Base-by-base conservation (phyloP, 2,888 invertebrate genomes). In the Tribolium freemani region DNA sequence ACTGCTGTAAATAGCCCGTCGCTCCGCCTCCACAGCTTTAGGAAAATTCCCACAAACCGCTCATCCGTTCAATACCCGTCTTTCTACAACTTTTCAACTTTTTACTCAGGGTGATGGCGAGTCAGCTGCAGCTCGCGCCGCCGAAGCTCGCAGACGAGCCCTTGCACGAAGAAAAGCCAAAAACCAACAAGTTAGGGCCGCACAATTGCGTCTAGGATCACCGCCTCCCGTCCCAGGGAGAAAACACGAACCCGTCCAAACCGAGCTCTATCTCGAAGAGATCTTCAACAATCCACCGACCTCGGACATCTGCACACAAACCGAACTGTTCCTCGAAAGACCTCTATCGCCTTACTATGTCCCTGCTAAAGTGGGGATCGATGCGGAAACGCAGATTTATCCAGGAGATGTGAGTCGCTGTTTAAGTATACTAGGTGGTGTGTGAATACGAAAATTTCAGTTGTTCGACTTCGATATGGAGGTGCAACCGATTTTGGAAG, bases 401-500 rank as follows among this genome's bases (percentile, higher is more conserved):
- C 94, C 96, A 1, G 96, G 96, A 67, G 97, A 98, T 85, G 94
- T 93, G 87, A 90, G 64, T 64, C 20, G 6, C 20, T 38, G 13
- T 16, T 16, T 1, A 16, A 1, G 1, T 16, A 16, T 16, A 1
- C 16, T 2, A 16, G 16, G 2, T 2, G 16, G 16, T 16, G 16
- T 16, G 16, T 16, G 2, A 16, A 16, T 16, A 2, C 1, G 16
- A 16, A 16, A 2, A 2, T 45, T 77, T 9, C 84, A 93, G 94
- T 88, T 98, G 69, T 97, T 96, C 88, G 94, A 97, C 88, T 98
- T 96, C 88, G 96, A 97, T 86, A 88, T 92, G 82, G 97, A 97
- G 87, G 96, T 97, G 64, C 93, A 94, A 85, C 96, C 97, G 1
- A 92, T 97, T 76, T 89, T 97, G 75, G 96, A 97, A 86, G 93